phyloP scores from a whole-genome alignment of 2,888 invertebrate genomes.

The Mythimna impura region DNA sequence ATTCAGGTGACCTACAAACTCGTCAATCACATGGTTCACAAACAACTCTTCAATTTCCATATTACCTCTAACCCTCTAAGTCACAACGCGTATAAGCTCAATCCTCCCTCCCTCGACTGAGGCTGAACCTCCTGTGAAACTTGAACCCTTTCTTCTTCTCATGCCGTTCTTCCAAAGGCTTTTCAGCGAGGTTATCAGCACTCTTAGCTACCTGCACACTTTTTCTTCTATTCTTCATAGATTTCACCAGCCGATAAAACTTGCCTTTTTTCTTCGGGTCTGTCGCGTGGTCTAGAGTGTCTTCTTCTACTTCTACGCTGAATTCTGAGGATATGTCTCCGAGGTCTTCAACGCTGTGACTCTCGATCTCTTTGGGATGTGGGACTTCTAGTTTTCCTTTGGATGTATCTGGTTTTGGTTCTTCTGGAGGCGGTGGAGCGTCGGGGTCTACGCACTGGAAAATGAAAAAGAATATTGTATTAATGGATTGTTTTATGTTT shows the following conservation, averaged over 20 bases:
- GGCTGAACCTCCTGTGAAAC: constrained; percentile 86
- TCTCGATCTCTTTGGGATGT: constrained; percentile 77
- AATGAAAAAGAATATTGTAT: background rate
- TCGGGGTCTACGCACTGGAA: constrained; percentile 86
- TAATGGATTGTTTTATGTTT: background rate
- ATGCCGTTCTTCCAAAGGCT: constrained; percentile 78
- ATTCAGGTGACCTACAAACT: background rate
- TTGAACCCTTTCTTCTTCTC: constrained; percentile 86
- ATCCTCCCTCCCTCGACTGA: constrained; percentile 86
- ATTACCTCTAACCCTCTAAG: constrained; percentile 49
- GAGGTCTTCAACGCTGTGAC: constrained; percentile 87
- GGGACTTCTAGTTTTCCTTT: constrained; percentile 81
- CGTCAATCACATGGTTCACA: constrained; percentile 28
- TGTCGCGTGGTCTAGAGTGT: constrained; percentile 75
- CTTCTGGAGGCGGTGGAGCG: constrained; percentile 79
- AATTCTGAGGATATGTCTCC: constrained; percentile 88
- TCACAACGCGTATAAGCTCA: constrained; percentile 74
- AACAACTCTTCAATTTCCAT: background rate
- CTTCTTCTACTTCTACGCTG: constrained; percentile 87
- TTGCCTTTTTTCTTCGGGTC: constrained; percentile 86
- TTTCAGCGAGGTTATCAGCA: constrained; percentile 84
- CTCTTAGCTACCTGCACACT: constrained; percentile 88
- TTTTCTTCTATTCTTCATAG: constrained; percentile 88
- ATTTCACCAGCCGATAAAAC: constrained; percentile 86
- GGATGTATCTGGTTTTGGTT: constrained; percentile 83